These are phyloP conservation scores for Julus scanicus DNA, from an alignment of 2,888 invertebrate species.

Conservation along the genomic window DNA sequence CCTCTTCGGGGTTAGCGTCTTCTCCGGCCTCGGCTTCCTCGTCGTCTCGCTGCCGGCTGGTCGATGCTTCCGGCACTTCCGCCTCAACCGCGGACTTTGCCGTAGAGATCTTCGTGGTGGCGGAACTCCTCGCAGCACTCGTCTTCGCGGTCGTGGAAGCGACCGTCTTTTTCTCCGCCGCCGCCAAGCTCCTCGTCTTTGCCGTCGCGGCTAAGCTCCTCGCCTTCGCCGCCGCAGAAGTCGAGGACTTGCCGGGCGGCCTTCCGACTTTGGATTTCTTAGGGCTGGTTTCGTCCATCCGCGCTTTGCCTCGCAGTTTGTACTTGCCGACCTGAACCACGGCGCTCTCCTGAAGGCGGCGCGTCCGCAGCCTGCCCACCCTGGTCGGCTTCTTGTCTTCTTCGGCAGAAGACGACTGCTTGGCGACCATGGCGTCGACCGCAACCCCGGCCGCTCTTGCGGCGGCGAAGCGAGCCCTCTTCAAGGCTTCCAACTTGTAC, in stretches of 20 bases:
- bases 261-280: slow-evolving; percentile 1
- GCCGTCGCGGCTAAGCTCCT: neutral
- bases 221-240: neutral
- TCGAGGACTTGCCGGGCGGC: neutral
- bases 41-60: neutral
- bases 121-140: too few relatives aligned
- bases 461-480: neutral
- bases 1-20: neutral
- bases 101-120: neutral
- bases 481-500: neutral
- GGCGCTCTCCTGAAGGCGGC: neutral
- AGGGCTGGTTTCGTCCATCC: neutral
- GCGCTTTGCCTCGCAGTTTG: neutral
- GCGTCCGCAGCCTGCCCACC: neutral
- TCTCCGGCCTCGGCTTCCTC: neutral
- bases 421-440: neutral
- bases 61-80: neutral
- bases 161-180: too few relatives aligned
- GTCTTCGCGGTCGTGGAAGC: too few relatives aligned
- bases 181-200: neutral
- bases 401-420: neutral
- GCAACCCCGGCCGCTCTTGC: neutral
- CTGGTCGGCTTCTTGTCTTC: neutral
- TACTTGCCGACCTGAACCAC: slow-evolving; percentile 5
- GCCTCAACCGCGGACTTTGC: neutral